These are phyloP conservation scores for Tenthredo notha DNA, from an alignment of 2,888 invertebrate species.

Conservation along the genomic window DNA sequence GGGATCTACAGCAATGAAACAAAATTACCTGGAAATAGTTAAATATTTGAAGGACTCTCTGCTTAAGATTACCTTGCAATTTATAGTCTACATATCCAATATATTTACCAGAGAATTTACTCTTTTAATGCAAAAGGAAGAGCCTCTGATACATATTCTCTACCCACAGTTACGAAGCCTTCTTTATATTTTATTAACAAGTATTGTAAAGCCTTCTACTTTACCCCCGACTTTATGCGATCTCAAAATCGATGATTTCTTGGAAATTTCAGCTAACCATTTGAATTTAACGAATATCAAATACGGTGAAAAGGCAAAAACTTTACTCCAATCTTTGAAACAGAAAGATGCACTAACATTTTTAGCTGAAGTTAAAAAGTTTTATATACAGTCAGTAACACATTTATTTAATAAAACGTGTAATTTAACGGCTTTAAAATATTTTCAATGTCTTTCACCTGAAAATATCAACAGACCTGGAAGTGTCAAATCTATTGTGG, in stretches of 20 bases:
- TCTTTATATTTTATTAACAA: background rate
- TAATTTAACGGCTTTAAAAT: slow-evolving; percentile 39
- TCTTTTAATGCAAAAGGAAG: slow-evolving; percentile 55
- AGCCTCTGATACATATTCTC: slow-evolving; percentile 58
- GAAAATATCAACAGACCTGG: slow-evolving; percentile 39
- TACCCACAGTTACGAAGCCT: slow-evolving; percentile 35
- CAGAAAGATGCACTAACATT: slow-evolving; percentile 52
- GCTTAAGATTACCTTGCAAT: slow-evolving; percentile 34
- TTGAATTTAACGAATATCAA: background rate
- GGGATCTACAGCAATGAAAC: slow-evolving; percentile 2
- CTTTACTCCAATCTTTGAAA: background rate
- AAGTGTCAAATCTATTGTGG: slow-evolving; percentile 52
- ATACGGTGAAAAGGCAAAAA: background rate
- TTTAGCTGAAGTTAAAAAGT: slow-evolving; percentile 40
- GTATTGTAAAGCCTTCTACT: background rate
- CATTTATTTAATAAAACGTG: slow-evolving; percentile 45
- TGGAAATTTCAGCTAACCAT: background rate
- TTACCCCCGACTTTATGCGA: background rate
- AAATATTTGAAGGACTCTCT: slow-evolving; percentile 41
- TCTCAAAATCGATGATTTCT: background rate
- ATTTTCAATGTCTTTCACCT: slow-evolving; percentile 51
- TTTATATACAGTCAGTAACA: slow-evolving; percentile 42
- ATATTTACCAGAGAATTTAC: slow-evolving; percentile 55
- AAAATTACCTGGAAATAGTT: slow-evolving; percentile 50
- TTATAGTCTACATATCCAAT: slow-evolving; percentile 26